Evolutionary conservation across 2,797 vertebrate species (phyloP).

Genomic region (Rhinella marina): DNA sequence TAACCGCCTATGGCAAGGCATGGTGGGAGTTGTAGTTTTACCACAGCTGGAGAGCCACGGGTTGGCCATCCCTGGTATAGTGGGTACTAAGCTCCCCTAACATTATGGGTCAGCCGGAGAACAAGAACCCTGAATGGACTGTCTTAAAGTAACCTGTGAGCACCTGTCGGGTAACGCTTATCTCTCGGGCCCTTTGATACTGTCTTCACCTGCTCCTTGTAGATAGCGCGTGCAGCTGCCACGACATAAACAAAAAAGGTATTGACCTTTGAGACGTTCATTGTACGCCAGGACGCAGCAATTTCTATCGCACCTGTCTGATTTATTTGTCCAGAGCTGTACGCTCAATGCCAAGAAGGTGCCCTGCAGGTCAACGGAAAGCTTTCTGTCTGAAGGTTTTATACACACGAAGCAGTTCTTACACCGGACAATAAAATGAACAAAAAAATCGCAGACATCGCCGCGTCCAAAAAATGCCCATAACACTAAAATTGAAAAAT

Average conservation of each 20-base stretch:
- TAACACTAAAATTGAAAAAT: no score
- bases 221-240: conserved; percentile 34
- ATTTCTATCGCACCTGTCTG: conserved; percentile 24
- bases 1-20: no score
- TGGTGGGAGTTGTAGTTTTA: no score
- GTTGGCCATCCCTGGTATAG: no score
- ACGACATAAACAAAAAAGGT: neutral
- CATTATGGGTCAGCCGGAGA: no score
- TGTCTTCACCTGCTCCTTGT: conserved; percentile 43
- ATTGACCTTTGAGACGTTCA: neutral
- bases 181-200: neutral
- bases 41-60: no score
- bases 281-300: neutral
- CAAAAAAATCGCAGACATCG: no score
- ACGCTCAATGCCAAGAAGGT: neutral
- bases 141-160: neutral
- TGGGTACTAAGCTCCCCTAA: no score
- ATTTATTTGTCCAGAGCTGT: neutral
- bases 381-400: neutral
- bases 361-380: neutral
- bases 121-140: no score
- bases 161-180: conserved; percentile 43
- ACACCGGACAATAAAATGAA: no score
- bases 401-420: no score
- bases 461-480: no score